These are phyloP conservation scores for Encarsia formosa DNA, from an alignment of 2,888 invertebrate genomes.

Conservation along the genomic window DNA sequence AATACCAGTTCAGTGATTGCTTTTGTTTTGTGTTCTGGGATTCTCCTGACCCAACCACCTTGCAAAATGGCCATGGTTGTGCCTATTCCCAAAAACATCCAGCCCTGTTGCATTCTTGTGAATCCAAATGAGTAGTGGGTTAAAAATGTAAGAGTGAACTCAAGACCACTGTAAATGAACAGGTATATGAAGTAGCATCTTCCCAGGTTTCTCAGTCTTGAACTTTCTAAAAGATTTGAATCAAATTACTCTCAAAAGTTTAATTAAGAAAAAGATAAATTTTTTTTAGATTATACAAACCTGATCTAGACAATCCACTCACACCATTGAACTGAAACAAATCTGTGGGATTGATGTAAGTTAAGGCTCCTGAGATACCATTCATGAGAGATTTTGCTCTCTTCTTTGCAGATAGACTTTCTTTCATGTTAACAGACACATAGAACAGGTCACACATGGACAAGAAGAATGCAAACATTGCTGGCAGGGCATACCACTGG, in stretches of 20 bases:
- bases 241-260: conserved; percentile 31
- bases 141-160: conserved; percentile 95
- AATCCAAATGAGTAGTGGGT: conserved; percentile 89
- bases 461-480: conserved; percentile 70
- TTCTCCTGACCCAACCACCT: conserved; percentile 80
- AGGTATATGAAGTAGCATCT: conserved; percentile 84
- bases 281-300: conserved; percentile 35
- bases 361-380: conserved; percentile 63
- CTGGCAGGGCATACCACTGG: conserved; percentile 78
- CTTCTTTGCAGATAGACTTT: conserved; percentile 75
- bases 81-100: conserved; percentile 94
- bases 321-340: conserved; percentile 59
- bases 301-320: conserved; percentile 43
- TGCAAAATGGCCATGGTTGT: conserved; percentile 86
- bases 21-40: conserved; percentile 70
- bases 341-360: conserved; percentile 61
- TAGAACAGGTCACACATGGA: conserved; percentile 75
- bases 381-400: conserved; percentile 65
- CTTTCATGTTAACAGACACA: conserved; percentile 70
- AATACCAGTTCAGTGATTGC: conserved; percentile 62
- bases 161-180: conserved; percentile 92
- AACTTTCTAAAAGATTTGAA: conserved; percentile 58
- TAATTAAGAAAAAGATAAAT: background rate
- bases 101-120: conserved; percentile 93
- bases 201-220: conserved; percentile 66